phyloP scores from a whole-genome alignment of 2,888 invertebrate genomes.

The Endomychus coccineus region DNA sequence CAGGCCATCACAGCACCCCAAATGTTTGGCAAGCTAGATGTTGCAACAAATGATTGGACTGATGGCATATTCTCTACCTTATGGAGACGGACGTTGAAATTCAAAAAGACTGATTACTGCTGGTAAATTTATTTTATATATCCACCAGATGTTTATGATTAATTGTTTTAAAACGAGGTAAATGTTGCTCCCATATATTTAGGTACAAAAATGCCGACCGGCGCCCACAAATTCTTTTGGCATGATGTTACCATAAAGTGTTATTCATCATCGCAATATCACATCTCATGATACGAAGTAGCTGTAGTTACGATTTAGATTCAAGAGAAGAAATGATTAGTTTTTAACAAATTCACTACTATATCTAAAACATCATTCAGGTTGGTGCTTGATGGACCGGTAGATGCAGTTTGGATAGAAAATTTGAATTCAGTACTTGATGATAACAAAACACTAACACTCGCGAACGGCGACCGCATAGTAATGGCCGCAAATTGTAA shows the following conservation, averaged over 20 bases:
- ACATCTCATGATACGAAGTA: no score
- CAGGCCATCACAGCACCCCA: conserved; percentile 85
- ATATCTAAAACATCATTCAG: no score
- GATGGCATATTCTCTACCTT: conserved; percentile 91
- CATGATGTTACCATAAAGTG: no score
- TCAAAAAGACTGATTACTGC: conserved; percentile 61
- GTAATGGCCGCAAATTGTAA: conserved; percentile 82
- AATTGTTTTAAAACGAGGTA: no score
- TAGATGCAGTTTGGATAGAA: conserved; percentile 92
- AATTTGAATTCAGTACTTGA: conserved; percentile 87
- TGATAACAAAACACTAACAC: conserved; percentile 82
- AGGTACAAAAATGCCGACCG: no score
- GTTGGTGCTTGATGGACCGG: conserved; percentile 75
- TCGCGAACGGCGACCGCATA: conserved; percentile 87
- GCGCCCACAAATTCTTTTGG: no score
- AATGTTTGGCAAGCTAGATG: conserved; percentile 85
- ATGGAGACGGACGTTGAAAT: conserved; percentile 76
- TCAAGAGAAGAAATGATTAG: no score
- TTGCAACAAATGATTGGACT: conserved; percentile 90
- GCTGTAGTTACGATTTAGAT: no score
- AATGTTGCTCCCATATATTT: no score
- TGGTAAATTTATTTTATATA: conserved; percentile 53
- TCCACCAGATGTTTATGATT: no score
- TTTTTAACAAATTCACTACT: no score
- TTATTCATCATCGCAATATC: no score